Base-by-base conservation (phyloP, 2,888 invertebrate genomes). In the Iphiclides podalirius region DNA sequence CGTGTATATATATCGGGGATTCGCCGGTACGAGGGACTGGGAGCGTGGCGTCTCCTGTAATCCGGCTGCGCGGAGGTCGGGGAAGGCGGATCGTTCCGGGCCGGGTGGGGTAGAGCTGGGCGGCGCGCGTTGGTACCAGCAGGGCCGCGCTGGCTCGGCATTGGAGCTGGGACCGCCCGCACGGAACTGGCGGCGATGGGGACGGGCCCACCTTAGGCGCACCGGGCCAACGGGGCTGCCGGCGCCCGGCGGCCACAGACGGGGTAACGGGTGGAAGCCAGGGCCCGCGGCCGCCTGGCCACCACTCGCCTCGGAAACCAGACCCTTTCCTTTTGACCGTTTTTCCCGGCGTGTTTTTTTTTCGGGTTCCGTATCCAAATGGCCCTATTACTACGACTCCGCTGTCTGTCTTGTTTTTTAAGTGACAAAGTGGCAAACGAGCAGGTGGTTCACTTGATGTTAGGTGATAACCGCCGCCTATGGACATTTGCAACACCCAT, bases 231-330 rank as follows among this genome's bases (percentile, higher is more conserved):
- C 8, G 28, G 28, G n/a, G 28, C 8, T 8, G 6, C 8, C 28
- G 28, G 28, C 28, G 28, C 28, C 28, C 8, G n/a, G 28, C 8
- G 8, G 8, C 28, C 28, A 9, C 2, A 3, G 7, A 9, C 2
- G 28, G 28, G 8, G 4, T 2, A 2, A 2, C 28, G 95, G 93
- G 90, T 91, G 92, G 95, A 95, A 61, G 59, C 0, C 20, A 12
- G 20, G 77, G 65, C 70, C 64, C 65, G 28, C 14, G 14, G 26
- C n/a, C n/a, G 90, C 89, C 93, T 96, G 96, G 96, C 95, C 91
- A 75, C n/a, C n/a, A n/a, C n/a, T n/a, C n/a, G n/a, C 78, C 71
- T 70, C 79, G 64, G 79, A 48, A 78, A 75, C 56, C 76, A 78
- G 78, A 80, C 79, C 75, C 66, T 64, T 69, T 72, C 64, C 79